Conservation (phyloP, 1,140 invertebrate species). For the Tetragonula clypearis region DNA sequence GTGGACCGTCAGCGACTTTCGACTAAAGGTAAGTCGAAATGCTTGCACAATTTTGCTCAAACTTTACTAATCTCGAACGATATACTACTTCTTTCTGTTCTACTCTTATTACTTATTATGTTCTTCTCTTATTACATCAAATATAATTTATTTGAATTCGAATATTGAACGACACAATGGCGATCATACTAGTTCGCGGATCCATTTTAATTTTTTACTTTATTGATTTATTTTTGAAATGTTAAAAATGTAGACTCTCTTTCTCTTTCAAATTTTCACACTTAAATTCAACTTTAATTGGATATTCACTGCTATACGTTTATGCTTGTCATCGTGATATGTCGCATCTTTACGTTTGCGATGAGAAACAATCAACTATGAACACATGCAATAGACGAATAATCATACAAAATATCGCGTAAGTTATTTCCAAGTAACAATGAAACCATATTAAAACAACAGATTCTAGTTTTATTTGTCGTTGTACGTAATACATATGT, state of each 20-base stretch:
- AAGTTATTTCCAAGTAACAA: neutral
- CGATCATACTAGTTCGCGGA: neutral
- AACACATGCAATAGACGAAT: neutral
- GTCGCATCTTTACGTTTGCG: neutral
- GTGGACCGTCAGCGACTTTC: slow-evolving; percentile 94
- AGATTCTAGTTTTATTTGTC: neutral
- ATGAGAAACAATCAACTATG: neutral
- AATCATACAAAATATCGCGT: neutral
- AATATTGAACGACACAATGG: neutral
- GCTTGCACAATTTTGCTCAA: neutral
- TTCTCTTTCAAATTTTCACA: neutral
- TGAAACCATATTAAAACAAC: neutral
- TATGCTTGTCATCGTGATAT: neutral
- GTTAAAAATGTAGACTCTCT: neutral
- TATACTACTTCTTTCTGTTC: no score
- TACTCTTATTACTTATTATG: no score
- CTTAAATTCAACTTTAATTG: neutral
- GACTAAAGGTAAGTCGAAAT: slow-evolving; percentile 90
- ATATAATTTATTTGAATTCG: neutral
- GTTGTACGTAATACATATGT: no score
- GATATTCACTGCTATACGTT: neutral
- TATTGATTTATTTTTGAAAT: neutral
- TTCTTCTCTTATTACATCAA: neutral
- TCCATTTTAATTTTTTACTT: neutral
- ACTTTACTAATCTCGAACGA: no score